A percentile compares a stretch with the other conserved stretches of the same genome.
Evolutionary conservation across 1,140 invertebrate species (phyloP).

Genomic region (Cotesia glomerata): DNA sequence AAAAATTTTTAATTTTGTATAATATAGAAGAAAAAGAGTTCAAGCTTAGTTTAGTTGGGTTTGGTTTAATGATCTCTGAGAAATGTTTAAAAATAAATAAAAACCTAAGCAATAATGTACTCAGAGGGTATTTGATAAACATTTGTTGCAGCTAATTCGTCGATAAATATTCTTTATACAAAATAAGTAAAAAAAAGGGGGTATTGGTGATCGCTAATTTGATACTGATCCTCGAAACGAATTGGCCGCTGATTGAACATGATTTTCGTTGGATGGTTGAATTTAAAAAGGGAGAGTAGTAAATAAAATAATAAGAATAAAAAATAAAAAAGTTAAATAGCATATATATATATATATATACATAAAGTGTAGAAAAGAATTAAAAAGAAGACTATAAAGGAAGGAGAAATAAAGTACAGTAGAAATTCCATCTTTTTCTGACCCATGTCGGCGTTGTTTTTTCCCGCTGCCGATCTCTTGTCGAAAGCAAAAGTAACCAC

Average conservation of each 20-base stretch:
- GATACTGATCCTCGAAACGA: constrained; percentile 17
- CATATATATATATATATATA: no score
- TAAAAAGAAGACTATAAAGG: background rate
- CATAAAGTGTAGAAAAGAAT: background rate
- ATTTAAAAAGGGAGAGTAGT: constrained; percentile 2
- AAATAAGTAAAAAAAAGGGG: background rate
- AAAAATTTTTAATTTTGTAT: no score
- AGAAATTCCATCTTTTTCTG: background rate
- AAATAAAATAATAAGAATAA: constrained; percentile 11
- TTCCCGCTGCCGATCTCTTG: constrained; percentile 23
- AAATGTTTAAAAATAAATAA: background rate
- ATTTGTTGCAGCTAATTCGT: constrained; percentile 10
- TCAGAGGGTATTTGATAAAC: background rate
- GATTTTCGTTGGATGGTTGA: constrained; percentile 17
- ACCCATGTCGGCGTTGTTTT: constrained; percentile 16
- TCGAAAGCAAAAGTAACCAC: constrained; percentile 31
- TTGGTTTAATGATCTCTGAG: background rate
- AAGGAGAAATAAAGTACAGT: constrained; percentile 4
- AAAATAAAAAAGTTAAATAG: background rate
- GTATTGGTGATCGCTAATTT: constrained; percentile 13
- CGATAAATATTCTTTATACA: constrained; percentile 1
- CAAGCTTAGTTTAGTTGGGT: no score
- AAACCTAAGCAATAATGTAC: background rate
- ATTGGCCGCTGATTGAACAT: constrained; percentile 17
- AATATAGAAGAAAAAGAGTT: no score